Evolutionary conservation across 2,113 vertebrate species (phyloP).

Genomic region (Amazona guildingii): DNA sequence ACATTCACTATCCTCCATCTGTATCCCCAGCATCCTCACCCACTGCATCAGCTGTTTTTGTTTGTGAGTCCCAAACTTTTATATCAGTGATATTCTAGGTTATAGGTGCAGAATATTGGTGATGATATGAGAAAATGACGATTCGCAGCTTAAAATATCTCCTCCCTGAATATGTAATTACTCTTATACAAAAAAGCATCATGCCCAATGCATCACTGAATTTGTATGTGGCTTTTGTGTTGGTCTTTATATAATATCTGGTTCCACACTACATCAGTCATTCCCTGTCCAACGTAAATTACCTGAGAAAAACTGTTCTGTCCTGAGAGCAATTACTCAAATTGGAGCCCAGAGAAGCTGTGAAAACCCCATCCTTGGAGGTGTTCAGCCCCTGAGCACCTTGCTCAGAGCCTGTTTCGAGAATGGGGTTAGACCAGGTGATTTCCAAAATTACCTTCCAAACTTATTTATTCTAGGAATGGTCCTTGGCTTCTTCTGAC

Average conservation of each 20-base stretch:
- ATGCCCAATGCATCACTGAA: neutral
- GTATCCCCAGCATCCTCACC: neutral
- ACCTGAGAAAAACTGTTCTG: neutral
- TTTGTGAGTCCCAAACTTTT: neutral
- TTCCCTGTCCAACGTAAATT: neutral
- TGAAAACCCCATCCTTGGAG: neutral
- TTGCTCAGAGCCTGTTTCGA: neutral
- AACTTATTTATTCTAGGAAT: neutral
- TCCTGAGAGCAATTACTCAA: neutral
- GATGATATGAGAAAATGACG: neutral
- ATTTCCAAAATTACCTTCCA: neutral
- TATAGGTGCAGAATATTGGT: neutral
- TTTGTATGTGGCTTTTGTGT: neutral
- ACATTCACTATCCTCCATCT: neutral
- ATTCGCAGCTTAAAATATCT: neutral
- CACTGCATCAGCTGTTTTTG: neutral
- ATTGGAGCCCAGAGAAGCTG: neutral
- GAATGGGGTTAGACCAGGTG: neutral
- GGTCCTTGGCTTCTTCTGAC: neutral
- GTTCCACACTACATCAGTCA: accelerated
- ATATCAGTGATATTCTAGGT: neutral
- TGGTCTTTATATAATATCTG: neutral
- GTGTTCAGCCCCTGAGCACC: neutral
- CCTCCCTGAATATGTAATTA: neutral
- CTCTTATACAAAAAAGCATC: neutral